Evolutionary conservation across 2,113 vertebrate genomes (phyloP), one percentile per base, ranked within the genome.

Genomic region (Haplochromis burtoni): DNA sequence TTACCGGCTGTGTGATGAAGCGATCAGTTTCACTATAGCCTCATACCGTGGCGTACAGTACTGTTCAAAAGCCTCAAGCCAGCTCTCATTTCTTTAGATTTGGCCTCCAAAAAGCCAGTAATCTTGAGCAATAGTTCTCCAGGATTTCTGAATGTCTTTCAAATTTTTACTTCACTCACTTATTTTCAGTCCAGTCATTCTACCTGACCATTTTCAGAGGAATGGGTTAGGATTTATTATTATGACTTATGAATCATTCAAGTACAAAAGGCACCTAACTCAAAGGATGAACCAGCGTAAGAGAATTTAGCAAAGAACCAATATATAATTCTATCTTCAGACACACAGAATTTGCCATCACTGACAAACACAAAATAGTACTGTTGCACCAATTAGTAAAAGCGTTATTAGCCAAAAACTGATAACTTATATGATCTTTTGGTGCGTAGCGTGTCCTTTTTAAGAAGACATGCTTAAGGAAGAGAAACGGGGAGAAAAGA

Each of bases 401-500:
- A 21, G 19, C 3, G 1, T 40, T 40, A 40, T 21, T 40, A 68
- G 7, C 31, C 31, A 63, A 1, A 35, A 63, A 35, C 17, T 7
- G 17, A 63, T n/a, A 63, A 5, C 59, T 63, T 63, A 63, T 61
- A 61, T 35, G 17, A 63, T n/a, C 1, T 63, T 63, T 35, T 63
- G 17, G 59, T 63, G 31, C 1, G 2, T n/a, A 63, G 31, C 3
- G 2, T 63, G 59, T 63, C 6, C 17, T 12, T 63, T 12, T 63
- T 63, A 63, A 63, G 10, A n/a, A 63, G 31, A n/a, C 31, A 2
- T 66, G 19, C 59, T 35, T 63, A 63, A 35, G 11, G 1, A 68
- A 68, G 33, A 35, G 3, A 40, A 68, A 40, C 0, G 0, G 2
- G 19, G 33, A 8, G 1, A 38, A 68, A 68, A 21, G 19, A 38